Conservation (phyloP, 2,113 vertebrate species). For the Dicrurus megarhynchus region DNA sequence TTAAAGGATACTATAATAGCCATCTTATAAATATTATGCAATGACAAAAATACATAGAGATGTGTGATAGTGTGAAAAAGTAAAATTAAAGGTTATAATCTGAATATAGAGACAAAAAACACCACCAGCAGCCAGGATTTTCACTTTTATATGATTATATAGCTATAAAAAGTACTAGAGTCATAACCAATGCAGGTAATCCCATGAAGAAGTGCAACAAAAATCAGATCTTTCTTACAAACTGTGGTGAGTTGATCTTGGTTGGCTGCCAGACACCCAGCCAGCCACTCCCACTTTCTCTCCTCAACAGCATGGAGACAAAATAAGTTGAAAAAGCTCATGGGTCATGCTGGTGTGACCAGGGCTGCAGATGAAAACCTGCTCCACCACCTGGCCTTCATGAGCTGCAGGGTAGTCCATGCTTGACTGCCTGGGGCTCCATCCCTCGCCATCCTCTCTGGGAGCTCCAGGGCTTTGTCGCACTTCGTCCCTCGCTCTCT, state of each 20-base stretch:
- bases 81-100: slow-evolving; percentile 8
- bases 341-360: accelerated
- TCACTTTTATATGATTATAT: slow-evolving; percentile 3
- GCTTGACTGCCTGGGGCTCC: not conserved
- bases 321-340: not conserved
- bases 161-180: not conserved
- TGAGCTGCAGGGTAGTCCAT: not conserved
- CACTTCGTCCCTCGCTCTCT: accelerated
- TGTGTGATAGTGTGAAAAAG: not conserved
- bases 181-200: not conserved
- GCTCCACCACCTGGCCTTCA: accelerated
- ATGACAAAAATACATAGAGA: slow-evolving; percentile 2
- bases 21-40: slow-evolving; percentile 34
- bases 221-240: not conserved
- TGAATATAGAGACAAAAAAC: not conserved
- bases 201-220: not conserved
- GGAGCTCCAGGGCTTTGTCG: not conserved
- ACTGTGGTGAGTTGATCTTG: not conserved
- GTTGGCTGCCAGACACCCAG: not conserved
- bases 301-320: not conserved
- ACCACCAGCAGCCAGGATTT: not conserved
- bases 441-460: not conserved
- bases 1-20: not conserved
- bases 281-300: not conserved
- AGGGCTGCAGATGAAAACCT: not conserved